Evolutionary conservation across 1,140 invertebrate species (phyloP), one percentile per base, ranked within the genome.

Genomic region (Dufourea novaeangliae): DNA sequence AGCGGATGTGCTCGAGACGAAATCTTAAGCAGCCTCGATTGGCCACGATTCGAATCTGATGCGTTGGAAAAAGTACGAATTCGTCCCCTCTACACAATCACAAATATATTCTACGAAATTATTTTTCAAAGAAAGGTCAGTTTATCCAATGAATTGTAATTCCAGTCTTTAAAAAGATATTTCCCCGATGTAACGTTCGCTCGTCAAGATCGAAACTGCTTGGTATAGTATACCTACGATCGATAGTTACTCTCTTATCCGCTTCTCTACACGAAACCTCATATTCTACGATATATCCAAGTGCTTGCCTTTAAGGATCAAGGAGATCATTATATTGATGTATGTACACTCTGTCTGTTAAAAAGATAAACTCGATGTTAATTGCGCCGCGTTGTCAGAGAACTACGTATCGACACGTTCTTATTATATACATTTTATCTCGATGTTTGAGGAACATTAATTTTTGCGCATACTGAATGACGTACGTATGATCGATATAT

Each of bases 221-320:
- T 66, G 8, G 7, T n/a, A n/a, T n/a, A 20, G 41, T 17, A n/a
- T 3, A 34, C 50, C 34, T 10, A 22, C 22, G 8, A 20, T 22
- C 41, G 64, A 59, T 39, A n/a, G n/a, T n/a, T n/a, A 68, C 29
- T 22, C 52, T 29, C 46, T n/a, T 27, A 20, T 59, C 14, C 73
- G 73, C 66, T 66, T 76, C 0, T 76, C 25, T 59, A 76, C 73
- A 69, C 73, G 62, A 74, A 67, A 67, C 37, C 71, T 74, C 37
- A 67, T 56, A 5, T 67, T 5, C n/a, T n/a, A n/a, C n/a, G n/a
- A n/a, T 17, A 50, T 50, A 57, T 12, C 27, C 39, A 70, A 39
- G 37, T 69, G 73, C 73, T 76, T 76, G 73, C 66, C 69, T n/a
- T n/a, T 75, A 76, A 29, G 22, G 34, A 27, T 37, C 64, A 32